phyloP scores from a whole-genome alignment of 2,888 invertebrate genomes.

The Rhimphoctona megacephalus region DNA sequence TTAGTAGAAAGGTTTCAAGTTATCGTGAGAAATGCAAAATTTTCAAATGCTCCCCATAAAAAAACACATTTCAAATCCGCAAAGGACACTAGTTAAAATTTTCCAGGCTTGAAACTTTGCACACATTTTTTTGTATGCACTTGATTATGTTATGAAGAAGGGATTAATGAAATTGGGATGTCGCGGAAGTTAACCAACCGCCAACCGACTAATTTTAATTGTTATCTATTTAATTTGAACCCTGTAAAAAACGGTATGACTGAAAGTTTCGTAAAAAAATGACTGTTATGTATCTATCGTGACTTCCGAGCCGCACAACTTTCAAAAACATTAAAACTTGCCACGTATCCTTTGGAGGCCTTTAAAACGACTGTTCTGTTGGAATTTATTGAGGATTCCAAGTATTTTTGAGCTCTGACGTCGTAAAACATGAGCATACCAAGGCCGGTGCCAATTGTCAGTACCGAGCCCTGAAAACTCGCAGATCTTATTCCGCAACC shows the following conservation, averaged over 20 bases:
- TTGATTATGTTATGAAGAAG: no score
- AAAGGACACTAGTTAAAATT: no score
- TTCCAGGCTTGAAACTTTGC: no score
- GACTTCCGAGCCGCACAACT: background rate
- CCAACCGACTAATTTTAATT: background rate
- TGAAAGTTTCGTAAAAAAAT: no score
- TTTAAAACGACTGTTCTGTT: constrained; percentile 94
- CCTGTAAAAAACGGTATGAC: background rate
- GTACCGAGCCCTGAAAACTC: constrained; percentile 94
- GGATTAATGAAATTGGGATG: no score
- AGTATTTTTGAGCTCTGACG: constrained; percentile 94
- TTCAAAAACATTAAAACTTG: constrained; percentile 84
- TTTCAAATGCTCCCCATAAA: background rate
- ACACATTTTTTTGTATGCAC: no score
- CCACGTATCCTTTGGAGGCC: constrained; percentile 95
- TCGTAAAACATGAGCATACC: constrained; percentile 98
- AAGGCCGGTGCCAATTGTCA: constrained; percentile 97
- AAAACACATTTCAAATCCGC: no score
- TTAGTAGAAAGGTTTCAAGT: no score
- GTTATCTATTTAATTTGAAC: background rate
- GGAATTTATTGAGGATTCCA: constrained; percentile 95
- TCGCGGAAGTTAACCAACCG: no score
- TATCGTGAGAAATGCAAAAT: background rate
- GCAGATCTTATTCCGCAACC: constrained; percentile 97
- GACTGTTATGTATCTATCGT: background rate